Percentiles rank a stretch among this genome's conserved stretches.
These are phyloP conservation scores for Melanostoma scalare DNA, from an alignment of 2,888 invertebrate genomes.

Conservation along the genomic window DNA sequence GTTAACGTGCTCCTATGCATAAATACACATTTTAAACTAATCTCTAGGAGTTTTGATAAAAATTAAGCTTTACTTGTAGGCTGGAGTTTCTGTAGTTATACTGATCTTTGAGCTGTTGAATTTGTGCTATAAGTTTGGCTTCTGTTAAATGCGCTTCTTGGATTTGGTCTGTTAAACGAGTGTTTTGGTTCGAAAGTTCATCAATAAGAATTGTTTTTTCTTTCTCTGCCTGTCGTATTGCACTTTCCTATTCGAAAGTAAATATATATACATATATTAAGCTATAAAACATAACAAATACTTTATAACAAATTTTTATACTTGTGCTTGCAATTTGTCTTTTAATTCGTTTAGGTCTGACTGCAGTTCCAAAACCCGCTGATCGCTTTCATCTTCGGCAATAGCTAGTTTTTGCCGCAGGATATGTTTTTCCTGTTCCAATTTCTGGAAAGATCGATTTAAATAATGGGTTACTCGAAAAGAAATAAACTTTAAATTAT, in stretches of 20 bases:
- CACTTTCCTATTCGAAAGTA: conserved; percentile 77
- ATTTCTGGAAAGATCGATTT: conserved; percentile 85
- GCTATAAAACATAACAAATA: background rate
- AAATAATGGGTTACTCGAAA: background rate
- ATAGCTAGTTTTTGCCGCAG: conserved; percentile 92
- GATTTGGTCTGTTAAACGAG: conserved; percentile 91
- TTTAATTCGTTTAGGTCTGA: conserved; percentile 92
- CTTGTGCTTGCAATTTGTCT: conserved; percentile 88
- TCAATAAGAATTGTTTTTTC: conserved; percentile 91
- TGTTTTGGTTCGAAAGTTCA: conserved; percentile 94
- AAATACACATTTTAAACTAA: background rate
- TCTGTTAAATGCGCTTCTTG: conserved; percentile 92
- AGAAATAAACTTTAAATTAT: background rate
- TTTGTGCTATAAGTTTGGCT: conserved; percentile 90
- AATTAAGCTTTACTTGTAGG: conserved; percentile 83
- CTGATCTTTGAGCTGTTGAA: conserved; percentile 92
- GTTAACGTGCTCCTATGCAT: conserved; percentile 90
- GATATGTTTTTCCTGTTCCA: conserved; percentile 96
- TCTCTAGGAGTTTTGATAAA: background rate
- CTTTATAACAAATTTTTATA: conserved; percentile 71
- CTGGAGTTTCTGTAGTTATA: conserved; percentile 90
- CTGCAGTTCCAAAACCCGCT: conserved; percentile 92
- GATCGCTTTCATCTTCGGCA: conserved; percentile 94
- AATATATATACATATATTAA: conserved; percentile 17
- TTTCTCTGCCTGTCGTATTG: conserved; percentile 84